phyloP scores from a whole-genome alignment of 2,888 invertebrate genomes.

The Acleris emargana region DNA sequence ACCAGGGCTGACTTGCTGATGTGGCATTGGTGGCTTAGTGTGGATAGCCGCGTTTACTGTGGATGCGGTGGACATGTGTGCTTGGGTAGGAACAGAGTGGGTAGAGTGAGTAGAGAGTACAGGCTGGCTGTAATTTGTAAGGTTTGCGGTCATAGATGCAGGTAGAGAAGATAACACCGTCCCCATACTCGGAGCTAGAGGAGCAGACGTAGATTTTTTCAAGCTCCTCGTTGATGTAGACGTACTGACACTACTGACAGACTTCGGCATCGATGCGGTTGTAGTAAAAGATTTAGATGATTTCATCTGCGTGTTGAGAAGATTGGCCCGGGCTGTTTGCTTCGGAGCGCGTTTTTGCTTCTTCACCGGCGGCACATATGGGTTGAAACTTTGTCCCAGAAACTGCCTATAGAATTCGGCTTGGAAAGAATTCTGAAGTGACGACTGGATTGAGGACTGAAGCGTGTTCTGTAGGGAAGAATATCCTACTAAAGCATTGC shows the following conservation, averaged over 20 bases:
- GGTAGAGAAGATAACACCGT: constrained; percentile 68
- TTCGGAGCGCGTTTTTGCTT: constrained; percentile 73
- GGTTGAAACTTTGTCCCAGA: constrained; percentile 61
- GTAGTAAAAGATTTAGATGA: constrained; percentile 53
- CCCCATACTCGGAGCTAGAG: constrained; percentile 69
- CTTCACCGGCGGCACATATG: constrained; percentile 65
- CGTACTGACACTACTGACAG: constrained; percentile 54
- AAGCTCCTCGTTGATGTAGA: constrained; percentile 44
- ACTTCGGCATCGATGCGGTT: constrained; percentile 42
- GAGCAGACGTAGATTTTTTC: constrained; percentile 56
- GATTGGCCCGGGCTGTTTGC: constrained; percentile 37
- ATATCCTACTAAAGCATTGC: constrained; percentile 67
- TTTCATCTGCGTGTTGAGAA: constrained; percentile 47
- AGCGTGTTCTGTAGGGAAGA: constrained; percentile 60
- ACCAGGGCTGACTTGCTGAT: constrained; percentile 80
- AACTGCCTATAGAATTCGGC: constrained; percentile 75
- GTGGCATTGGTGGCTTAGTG: constrained; percentile 67
- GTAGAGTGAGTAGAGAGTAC: constrained; percentile 41
- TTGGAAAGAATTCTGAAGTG: constrained; percentile 68
- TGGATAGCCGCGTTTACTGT: constrained; percentile 59
- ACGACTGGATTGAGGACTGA: constrained; percentile 61
- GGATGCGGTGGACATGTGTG: constrained; percentile 64
- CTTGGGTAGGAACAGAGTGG: constrained; percentile 56
- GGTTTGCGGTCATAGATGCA: constrained; percentile 65
- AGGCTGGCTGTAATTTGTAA: constrained; percentile 52